A percentile compares a stretch with the other conserved stretches of the same genome.
These are phyloP conservation scores for Pycnomerus fuliginosus DNA, from an alignment of 2,888 invertebrate species.

Conservation along the genomic window DNA sequence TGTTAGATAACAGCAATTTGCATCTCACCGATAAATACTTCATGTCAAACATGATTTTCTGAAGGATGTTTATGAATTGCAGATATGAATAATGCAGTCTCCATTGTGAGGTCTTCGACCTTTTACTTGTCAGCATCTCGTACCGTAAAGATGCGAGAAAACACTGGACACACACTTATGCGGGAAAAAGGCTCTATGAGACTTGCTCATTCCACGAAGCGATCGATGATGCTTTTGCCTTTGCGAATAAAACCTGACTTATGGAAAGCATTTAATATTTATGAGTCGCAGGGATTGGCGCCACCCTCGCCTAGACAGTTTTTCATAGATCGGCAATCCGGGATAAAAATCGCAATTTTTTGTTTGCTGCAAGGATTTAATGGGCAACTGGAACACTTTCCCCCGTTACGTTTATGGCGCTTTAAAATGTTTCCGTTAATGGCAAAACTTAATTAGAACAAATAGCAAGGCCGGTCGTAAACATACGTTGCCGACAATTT, in stretches of 20 bases:
- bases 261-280: slow-evolving; percentile 12
- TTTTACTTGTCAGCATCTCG: slow-evolving; percentile 34
- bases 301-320: not conserved
- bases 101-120: slow-evolving; percentile 35
- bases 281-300: too few relatives aligned
- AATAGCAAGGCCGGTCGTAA: slow-evolving; percentile 8
- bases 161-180: slow-evolving; percentile 33
- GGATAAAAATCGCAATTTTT: slow-evolving; percentile 6
- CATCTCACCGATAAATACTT: too few relatives aligned
- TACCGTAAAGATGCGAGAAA: slow-evolving; percentile 30
- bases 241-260: slow-evolving; percentile 7
- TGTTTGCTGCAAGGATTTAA: slow-evolving; percentile 10
- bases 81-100: slow-evolving; percentile 19
- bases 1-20: too few relatives aligned
- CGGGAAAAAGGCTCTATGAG: slow-evolving; percentile 28
- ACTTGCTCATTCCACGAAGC: slow-evolving; percentile 13
- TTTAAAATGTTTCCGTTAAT: slow-evolving; percentile 19
- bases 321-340: slow-evolving; percentile 1
- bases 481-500: slow-evolving; percentile 8
- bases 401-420: slow-evolving; percentile 7
- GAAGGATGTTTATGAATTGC: slow-evolving; percentile 10
- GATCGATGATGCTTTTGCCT: slow-evolving; percentile 13
- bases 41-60: too few relatives aligned
- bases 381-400: slow-evolving; percentile 4
- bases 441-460: slow-evolving; percentile 16